Evolutionary conservation across 2,113 vertebrate genomes (phyloP).

Genomic region (Phylloscopus trochiloides): DNA sequence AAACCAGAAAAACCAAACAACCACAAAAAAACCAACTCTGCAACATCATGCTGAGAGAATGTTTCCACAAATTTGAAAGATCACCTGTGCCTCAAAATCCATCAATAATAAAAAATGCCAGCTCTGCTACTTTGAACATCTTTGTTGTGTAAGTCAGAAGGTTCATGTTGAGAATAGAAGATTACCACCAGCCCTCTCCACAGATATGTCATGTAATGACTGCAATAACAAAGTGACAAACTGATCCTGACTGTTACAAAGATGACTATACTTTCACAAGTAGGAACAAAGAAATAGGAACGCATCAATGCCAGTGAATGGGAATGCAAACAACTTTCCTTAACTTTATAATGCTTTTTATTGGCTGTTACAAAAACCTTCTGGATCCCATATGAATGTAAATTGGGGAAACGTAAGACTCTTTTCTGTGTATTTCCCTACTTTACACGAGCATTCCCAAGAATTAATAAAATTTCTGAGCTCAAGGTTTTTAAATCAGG

Average conservation of each 20-base stretch:
- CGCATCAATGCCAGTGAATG: background rate
- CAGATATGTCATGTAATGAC: background rate
- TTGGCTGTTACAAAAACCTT: background rate
- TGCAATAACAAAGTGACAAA: background rate
- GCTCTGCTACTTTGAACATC: background rate
- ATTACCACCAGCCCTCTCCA: background rate
- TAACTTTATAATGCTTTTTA: background rate
- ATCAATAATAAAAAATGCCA: background rate
- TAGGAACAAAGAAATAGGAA: background rate
- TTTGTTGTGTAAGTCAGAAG: background rate
- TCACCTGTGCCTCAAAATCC: background rate
- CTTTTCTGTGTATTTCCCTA: background rate
- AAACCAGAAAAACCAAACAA: background rate
- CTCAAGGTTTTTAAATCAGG: background rate
- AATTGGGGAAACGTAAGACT: background rate
- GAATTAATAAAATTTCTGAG: background rate
- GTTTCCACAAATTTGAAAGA: background rate
- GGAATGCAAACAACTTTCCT: background rate
- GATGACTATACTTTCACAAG: background rate
- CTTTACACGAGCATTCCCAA: background rate
- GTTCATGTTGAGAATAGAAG: background rate
- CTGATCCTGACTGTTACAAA: background rate
- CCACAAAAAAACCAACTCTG: fast-evolving
- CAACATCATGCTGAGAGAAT: background rate
- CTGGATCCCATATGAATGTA: background rate